Base-by-base conservation (phyloP, 2,797 vertebrate genomes). In the Megalops cyprinoides region DNA sequence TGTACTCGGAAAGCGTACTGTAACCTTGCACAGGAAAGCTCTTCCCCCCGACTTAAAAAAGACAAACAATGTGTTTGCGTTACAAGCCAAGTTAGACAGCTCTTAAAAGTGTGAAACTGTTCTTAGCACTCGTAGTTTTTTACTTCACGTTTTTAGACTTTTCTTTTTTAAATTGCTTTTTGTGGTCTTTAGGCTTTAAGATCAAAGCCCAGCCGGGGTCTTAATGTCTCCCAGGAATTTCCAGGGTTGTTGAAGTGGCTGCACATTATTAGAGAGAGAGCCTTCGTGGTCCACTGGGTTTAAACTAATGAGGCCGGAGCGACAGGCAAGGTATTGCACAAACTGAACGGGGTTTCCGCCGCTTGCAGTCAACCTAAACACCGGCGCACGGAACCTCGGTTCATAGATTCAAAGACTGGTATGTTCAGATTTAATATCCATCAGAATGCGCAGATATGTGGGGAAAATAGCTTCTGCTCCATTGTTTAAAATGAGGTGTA, bases 201-300 rank as follows among this genome's bases (percentile, higher is more conserved):
- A 87, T 87, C 85, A 90, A 88, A 89, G 85, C 85, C 60, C 85
- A 84, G 83, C 76, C 79, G 82, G 83, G 85, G 83, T 67, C 83
- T 84, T 82, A 44, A 75, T 77, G 82, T 85, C 53, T 84, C 78
- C 34, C 46, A 44, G 81, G 81, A 81, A 82, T 83, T 87, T 85
- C 44, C 55, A 44, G 83, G 73, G 76, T 78, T 84, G 79, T 79
- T 77, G 77, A 83, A 80, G 73, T 80, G 76, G 53, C 76, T 74
- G 82, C 60, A 79, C 74, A 81, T 81, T 79, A 69, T 84, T 82
- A 51, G 77, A 76, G 83, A n/a, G 60, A 15, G 53, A 53, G 77
- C 37, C 71, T 82, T 79, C 82, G 78, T 82, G 53, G 76, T 84
- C 80, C 86, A 78, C 31, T 81, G 80, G 76, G 78, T 78, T 79